Evolutionary conservation across 1,140 invertebrate species (phyloP).

Genomic region (Saccostrea cuccullata): DNA sequence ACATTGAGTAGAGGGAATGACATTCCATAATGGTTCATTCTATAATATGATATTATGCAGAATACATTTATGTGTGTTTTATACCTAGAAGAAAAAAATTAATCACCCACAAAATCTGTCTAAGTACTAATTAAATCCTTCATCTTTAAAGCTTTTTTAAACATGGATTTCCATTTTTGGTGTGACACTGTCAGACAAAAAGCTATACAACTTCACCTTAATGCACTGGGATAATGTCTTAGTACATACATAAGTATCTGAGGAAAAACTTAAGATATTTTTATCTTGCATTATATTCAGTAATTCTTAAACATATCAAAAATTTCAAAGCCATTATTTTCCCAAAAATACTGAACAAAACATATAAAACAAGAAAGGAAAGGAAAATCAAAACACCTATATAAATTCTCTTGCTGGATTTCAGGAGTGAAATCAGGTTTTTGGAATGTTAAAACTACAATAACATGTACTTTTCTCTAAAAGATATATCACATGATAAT

Average conservation of each 20-base stretch:
- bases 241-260: too few species aligned
- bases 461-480: background rate
- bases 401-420: constrained; percentile 12
- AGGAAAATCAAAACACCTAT: background rate
- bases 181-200: too few species aligned
- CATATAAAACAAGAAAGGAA: too few species aligned
- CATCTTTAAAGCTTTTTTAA: background rate
- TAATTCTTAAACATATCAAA: background rate
- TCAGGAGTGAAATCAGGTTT: background rate
- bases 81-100: background rate
- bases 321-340: background rate
- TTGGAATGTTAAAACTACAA: constrained; percentile 30
- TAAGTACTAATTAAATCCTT: background rate
- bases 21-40: background rate
- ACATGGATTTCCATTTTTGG: background rate
- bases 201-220: too few species aligned
- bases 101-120: background rate
- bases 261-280: too few species aligned
- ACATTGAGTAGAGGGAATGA: background rate
- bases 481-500: constrained; percentile 11
- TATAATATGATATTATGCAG: constrained; percentile 18
- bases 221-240: too few species aligned
- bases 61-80: background rate
- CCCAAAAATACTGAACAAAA: background rate
- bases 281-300: background rate